Evolutionary conservation across 2,797 vertebrate genomes (phyloP), one percentile per base, ranked within the genome.

Genomic region (Silurus lanzhouensis): DNA sequence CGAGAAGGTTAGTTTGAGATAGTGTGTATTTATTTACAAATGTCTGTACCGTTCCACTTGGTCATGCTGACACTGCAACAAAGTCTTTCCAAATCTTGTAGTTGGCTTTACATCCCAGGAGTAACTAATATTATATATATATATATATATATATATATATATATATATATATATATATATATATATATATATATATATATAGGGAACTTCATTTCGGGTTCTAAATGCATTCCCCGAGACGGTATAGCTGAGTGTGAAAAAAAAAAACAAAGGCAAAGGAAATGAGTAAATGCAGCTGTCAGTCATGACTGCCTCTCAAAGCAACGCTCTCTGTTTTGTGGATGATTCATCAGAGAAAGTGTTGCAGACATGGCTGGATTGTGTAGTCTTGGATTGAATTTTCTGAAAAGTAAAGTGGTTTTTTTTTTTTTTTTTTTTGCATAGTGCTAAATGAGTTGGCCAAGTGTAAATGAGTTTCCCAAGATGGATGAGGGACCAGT

Each of bases 401-500:
- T 19, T 82, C 27, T 57, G 66, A 20, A 82, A 70, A 57, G 52
- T 57, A 82, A 82, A 70, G 80, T 82, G 6, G n/a, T n/a, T 52
- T 52, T 52, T 1, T 10, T 52, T 52, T 52, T 52, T 52, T 52
- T 10, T 52, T 52, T 52, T 52, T 82, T 70, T 14, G 66, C 66
- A 58, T 70, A 46, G 52, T 82, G 66, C 48, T 82, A 82, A 68
- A 82, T 70, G 66, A 82, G 66, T 82, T 81, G 78, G 80, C 19
- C 15, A 58, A 68, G 66, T 82, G 64, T 82, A 82, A 82, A 82
- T 82, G 64, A 70, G 80, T 82, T 82, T 68, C 48, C 25, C 52
- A 70, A 82, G 80, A 82, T 82, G 19, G 66, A 82, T 82, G 80
- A 70, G 10, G 52, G 48, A 82, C 55, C n/a, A 20, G n/a, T 52